phyloP scores from a whole-genome alignment of 2,113 vertebrate species.

The pig (Sus scrofa) region DNA sequence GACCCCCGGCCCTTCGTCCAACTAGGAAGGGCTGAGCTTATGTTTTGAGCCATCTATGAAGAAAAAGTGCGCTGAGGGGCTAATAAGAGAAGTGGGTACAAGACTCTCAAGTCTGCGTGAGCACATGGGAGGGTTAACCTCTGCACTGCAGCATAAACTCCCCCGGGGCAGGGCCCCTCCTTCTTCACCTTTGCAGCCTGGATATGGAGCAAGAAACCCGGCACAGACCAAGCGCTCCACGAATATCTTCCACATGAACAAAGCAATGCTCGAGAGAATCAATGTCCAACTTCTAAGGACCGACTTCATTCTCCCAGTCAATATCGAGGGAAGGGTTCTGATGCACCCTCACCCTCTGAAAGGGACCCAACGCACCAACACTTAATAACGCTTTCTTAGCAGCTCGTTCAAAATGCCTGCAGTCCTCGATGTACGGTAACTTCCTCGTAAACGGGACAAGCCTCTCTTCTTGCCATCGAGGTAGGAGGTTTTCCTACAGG shows the following conservation, averaged over 20 bases:
- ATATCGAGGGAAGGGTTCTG: background rate
- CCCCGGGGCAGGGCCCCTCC: fast-evolving
- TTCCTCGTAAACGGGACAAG: background rate
- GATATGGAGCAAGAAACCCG: background rate
- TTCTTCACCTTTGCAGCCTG: background rate
- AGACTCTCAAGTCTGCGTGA: background rate
- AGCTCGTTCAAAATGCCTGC: background rate
- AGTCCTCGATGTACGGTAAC: background rate
- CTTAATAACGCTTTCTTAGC: background rate
- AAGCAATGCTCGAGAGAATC: background rate
- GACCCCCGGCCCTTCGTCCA: background rate
- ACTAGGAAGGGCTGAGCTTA: background rate
- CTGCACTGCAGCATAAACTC: background rate
- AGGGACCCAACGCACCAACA: background rate
- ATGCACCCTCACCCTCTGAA: background rate
- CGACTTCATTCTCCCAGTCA: background rate
- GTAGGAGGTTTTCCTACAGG: background rate
- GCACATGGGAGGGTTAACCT: background rate
- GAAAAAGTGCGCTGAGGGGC: background rate
- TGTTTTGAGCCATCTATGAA: background rate
- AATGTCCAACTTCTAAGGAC: background rate
- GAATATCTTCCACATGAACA: background rate
- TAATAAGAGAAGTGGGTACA: background rate
- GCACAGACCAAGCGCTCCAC: background rate
- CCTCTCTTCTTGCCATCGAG: background rate